A percentile compares a stretch with the other conserved stretches of the same genome.
Conservation (phyloP, 2,113 vertebrate genomes). For the Heterotis niloticus region DNA sequence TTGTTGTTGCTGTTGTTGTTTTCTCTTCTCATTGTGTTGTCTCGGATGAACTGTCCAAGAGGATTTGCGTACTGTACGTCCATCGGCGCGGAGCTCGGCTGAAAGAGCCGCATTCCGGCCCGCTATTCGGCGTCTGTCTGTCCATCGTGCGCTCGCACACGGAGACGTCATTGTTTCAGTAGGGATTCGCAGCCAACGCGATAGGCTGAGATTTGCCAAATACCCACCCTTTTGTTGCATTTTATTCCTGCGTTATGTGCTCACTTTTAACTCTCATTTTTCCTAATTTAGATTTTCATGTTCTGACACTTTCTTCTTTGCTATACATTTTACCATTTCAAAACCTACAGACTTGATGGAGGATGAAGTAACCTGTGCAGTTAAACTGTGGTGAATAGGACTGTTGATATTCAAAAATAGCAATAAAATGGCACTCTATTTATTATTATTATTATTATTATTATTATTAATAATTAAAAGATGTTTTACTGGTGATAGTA, state of each 20-base stretch:
- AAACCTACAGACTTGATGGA: no score
- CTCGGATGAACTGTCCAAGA: conserved; percentile 59
- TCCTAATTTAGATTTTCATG: not conserved
- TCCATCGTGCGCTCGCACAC: not conserved
- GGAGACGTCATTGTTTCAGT: not conserved
- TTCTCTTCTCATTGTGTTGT: conserved; percentile 53
- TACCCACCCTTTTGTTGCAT: not conserved
- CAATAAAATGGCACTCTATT: no score
- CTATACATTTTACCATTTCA: no score
- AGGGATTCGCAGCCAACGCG: not conserved
- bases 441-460: no score
- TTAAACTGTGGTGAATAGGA: no score
- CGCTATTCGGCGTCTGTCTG: not conserved
- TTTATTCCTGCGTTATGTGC: not conserved
- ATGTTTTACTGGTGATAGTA: no score
- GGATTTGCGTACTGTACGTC: conserved; percentile 40
- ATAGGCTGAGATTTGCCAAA: not conserved
- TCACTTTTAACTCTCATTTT: not conserved
- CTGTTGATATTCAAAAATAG: no score
- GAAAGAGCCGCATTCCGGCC: not conserved
- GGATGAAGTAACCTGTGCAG: no score
- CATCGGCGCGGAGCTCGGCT: not conserved
- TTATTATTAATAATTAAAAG: no score
- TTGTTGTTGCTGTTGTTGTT: not conserved
- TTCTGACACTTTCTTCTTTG: not conserved